A percentile compares a stretch with the other conserved stretches of the same genome.
Conservation (phyloP, 2,113 vertebrate genomes). For the Azemiops feae region DNA sequence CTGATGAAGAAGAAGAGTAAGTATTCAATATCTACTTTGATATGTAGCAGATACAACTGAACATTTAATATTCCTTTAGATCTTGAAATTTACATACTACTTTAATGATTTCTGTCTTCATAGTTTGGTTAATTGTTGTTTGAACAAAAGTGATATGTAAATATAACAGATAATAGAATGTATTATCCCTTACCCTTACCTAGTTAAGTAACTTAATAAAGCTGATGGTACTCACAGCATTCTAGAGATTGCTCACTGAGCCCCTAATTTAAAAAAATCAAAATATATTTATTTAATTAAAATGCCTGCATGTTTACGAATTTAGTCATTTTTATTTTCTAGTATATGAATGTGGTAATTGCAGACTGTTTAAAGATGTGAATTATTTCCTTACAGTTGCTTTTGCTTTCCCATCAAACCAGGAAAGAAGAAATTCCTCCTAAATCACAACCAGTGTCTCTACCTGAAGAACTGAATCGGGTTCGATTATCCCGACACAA, state of each 20-base stretch:
- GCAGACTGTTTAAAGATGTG: not conserved
- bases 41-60: not conserved
- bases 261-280: not conserved
- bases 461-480: conserved; percentile 93
- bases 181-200: not conserved
- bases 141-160: not conserved
- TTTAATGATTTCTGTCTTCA: not conserved
- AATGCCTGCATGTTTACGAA: not conserved
- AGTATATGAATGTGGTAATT: not conserved
- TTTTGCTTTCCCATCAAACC: conserved; percentile 30
- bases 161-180: not conserved
- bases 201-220: not conserved
- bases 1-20: conserved; percentile 94
- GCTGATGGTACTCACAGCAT: not conserved
- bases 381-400: not conserved
- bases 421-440: conserved; percentile 96
- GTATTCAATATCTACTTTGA: conserved; percentile 49
- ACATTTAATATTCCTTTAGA: not conserved
- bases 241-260: not conserved
- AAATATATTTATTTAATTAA: not conserved
- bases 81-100: not conserved
- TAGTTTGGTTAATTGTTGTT: not conserved
- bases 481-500: conserved; percentile 95
- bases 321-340: not conserved
- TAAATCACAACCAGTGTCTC: conserved; percentile 92